Percentiles rank a stretch among this genome's conserved stretches.
Conservation (phyloP, 2,113 vertebrate species). For the Ceuthmochares aereus region DNA sequence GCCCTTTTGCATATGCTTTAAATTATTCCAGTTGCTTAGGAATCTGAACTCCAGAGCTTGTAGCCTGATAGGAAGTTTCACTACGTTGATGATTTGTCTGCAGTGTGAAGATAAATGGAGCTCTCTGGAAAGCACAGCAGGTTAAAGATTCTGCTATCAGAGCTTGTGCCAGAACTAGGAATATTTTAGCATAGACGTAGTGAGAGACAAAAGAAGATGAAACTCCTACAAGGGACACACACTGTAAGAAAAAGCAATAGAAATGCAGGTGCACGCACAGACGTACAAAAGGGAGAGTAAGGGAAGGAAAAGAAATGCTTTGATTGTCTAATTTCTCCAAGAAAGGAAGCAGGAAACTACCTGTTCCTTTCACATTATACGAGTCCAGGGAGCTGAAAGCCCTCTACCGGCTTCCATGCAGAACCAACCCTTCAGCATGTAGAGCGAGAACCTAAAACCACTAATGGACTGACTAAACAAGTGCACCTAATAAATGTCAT, state of each 20-base stretch:
- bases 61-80: background rate
- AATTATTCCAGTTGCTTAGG: background rate
- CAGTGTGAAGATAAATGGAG: background rate
- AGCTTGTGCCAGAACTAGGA: background rate
- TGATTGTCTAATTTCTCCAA: background rate
- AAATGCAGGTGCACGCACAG: accelerated
- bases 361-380: background rate
- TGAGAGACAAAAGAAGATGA: background rate
- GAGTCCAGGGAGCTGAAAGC: background rate
- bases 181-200: background rate
- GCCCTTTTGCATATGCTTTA: background rate
- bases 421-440: background rate
- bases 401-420: background rate
- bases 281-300: background rate
- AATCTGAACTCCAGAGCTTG: background rate
- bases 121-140: background rate
- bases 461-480: background rate
- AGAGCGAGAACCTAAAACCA: background rate
- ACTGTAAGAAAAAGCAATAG: background rate
- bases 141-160: background rate
- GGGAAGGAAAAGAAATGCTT: background rate
- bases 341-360: background rate
- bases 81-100: background rate
- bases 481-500: constrained; percentile 9
- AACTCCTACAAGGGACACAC: background rate